Evolutionary conservation across 2,888 invertebrate genomes (phyloP).

Genomic region (Colletes collaris): DNA sequence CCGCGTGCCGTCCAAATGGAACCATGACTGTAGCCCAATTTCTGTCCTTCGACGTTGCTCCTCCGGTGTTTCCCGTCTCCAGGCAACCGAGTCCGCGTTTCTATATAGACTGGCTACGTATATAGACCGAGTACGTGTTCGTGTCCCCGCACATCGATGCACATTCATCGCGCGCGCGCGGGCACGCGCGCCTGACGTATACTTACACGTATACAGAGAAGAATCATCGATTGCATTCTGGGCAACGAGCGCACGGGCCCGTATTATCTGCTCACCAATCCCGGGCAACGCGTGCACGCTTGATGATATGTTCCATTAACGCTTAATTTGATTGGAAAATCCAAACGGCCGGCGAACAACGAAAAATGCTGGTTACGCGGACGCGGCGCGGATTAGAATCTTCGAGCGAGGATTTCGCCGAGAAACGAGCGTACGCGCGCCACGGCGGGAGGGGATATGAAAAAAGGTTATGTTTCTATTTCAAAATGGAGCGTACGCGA

Average conservation of each 20-base stretch:
- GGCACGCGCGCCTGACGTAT: slow-evolving; percentile 10
- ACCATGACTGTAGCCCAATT: slow-evolving; percentile 54
- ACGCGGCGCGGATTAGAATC: slow-evolving; percentile 18
- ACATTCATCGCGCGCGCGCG: too few relatives aligned
- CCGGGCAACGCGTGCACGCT: slow-evolving; percentile 38
- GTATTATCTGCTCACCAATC: slow-evolving; percentile 48
- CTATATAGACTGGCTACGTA: not conserved
- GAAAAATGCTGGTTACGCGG: slow-evolving; percentile 31
- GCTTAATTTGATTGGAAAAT: slow-evolving; percentile 57
- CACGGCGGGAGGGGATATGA: too few relatives aligned
- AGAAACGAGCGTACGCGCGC: not conserved
- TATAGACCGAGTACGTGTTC: not conserved
- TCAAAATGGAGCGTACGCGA: too few relatives aligned
- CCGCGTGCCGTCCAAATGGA: slow-evolving; percentile 50
- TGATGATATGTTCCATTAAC: slow-evolving; percentile 56
- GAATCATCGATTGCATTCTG: slow-evolving; percentile 58
- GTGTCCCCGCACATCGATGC: slow-evolving; percentile 4
- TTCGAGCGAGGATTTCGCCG: not conserved
- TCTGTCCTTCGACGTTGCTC: slow-evolving; percentile 51
- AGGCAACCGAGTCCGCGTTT: slow-evolving; percentile 55
- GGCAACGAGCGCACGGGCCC: slow-evolving; percentile 48
- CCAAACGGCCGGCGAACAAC: slow-evolving; percentile 17
- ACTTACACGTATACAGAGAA: slow-evolving; percentile 37
- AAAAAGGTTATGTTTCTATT: too few relatives aligned
- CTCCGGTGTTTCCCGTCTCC: slow-evolving; percentile 64